Evolutionary conservation across 2,888 invertebrate genomes (phyloP).

Genomic region (Orthosia incerta): DNA sequence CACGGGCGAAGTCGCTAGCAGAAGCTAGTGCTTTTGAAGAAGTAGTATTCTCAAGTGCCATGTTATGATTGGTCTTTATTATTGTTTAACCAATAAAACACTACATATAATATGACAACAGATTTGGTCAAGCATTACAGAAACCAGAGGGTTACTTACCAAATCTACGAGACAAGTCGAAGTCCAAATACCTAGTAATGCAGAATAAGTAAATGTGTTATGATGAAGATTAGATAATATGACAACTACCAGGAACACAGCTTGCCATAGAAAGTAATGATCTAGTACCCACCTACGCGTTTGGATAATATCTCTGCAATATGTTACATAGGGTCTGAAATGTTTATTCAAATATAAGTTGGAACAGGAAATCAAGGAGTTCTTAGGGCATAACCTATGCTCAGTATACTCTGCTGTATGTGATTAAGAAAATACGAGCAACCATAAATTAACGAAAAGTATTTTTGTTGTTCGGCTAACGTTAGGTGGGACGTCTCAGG

Average conservation of each 20-base stretch:
- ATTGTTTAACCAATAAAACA: neutral
- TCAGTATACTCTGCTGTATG: neutral
- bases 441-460: too few relatives aligned
- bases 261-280: constrained; percentile 43
- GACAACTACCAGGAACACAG: constrained; percentile 47
- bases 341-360: constrained; percentile 18
- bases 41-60: too few relatives aligned
- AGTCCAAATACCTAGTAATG: constrained; percentile 20
- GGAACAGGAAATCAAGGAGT: constrained; percentile 2
- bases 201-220: constrained; percentile 39
- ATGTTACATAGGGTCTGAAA: constrained; percentile 4
- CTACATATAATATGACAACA: neutral
- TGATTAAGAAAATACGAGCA: too few relatives aligned
- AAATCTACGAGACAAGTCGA: neutral
- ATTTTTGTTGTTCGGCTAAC: too few relatives aligned
- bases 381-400: neutral
- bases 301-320: constrained; percentile 40
- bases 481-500: too few relatives aligned
- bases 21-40: too few relatives aligned
- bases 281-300: constrained; percentile 50
- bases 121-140: neutral
- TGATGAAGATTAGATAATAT: constrained; percentile 58
- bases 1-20: too few relatives aligned
- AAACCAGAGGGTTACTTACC: neutral
- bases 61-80: neutral